A percentile compares a stretch with the other conserved stretches of the same genome.
Conservation (phyloP, 2,888 invertebrate genomes). For the Trichopria drosophilae region DNA sequence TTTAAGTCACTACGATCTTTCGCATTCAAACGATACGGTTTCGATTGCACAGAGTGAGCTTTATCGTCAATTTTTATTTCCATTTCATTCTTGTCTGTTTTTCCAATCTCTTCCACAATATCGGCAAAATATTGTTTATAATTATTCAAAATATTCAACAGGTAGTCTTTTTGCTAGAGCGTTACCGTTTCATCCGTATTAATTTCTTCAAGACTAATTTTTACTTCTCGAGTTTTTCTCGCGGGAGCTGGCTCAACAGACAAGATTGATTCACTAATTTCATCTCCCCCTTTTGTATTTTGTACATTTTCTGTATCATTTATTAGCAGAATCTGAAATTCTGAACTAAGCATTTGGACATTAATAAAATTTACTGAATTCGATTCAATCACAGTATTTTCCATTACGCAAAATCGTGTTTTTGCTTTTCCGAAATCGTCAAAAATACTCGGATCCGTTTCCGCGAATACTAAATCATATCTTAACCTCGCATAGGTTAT, state of each 20-base stretch:
- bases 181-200: too few relatives aligned
- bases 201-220: too few relatives aligned
- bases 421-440: too few relatives aligned
- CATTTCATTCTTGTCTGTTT: conserved; percentile 8
- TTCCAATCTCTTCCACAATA: conserved; percentile 12
- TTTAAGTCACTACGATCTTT: conserved; percentile 18
- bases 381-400: not conserved
- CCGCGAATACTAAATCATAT: not conserved
- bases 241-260: not conserved
- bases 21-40: conserved; percentile 25
- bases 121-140: conserved; percentile 13
- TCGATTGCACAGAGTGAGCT: conserved; percentile 10
- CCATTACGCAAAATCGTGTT: too few relatives aligned
- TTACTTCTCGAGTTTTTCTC: too few relatives aligned
- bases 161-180: conserved; percentile 5
- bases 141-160: conserved; percentile 11
- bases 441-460: not conserved
- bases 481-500: not conserved
- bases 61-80: conserved; percentile 21
- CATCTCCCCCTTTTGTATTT: not conserved
- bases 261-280: conserved; percentile 3
- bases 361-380: conserved; percentile 15
- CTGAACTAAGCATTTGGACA: not conserved
- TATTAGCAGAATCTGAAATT: conserved; percentile 2
- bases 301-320: not conserved